phyloP scores from a whole-genome alignment of 2,888 invertebrate species.

The Oxycera nigricornis region DNA sequence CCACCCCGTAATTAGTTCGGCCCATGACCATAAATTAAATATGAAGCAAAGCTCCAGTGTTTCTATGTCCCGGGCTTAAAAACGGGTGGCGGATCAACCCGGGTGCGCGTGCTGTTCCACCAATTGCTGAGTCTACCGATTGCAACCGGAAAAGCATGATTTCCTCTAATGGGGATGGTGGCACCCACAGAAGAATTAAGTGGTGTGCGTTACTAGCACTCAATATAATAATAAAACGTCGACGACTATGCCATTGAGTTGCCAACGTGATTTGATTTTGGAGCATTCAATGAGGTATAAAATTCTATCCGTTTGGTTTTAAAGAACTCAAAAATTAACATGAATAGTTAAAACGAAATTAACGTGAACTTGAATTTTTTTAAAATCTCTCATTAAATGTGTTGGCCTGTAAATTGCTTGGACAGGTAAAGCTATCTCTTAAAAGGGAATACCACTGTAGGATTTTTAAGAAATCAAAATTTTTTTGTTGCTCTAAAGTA shows the following conservation, averaged over 20 bases:
- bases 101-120: not conserved
- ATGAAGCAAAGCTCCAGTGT: not conserved
- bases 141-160: slow-evolving; percentile 26
- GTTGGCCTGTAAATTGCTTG: too few species aligned
- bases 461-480: too few species aligned
- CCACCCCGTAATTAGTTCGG: not conserved
- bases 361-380: too few species aligned
- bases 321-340: too few species aligned
- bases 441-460: too few species aligned
- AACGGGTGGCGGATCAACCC: not conserved
- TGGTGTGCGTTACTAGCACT: slow-evolving; percentile 5
- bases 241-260: not conserved
- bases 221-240: not conserved
- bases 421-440: too few species aligned
- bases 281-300: too few species aligned
- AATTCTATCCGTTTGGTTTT: too few species aligned
- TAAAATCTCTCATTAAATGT: too few species aligned
- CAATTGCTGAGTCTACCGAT: not conserved
- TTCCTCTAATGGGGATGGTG: slow-evolving; percentile 5
- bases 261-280: too few species aligned
- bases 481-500: too few species aligned
- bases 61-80: not conserved
- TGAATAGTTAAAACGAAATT: too few species aligned
- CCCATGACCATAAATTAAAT: not conserved
- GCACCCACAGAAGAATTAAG: slow-evolving; percentile 13